These are phyloP conservation scores for Gandaritis pyraliata DNA, from an alignment of 2,888 invertebrate genomes.

Conservation along the genomic window DNA sequence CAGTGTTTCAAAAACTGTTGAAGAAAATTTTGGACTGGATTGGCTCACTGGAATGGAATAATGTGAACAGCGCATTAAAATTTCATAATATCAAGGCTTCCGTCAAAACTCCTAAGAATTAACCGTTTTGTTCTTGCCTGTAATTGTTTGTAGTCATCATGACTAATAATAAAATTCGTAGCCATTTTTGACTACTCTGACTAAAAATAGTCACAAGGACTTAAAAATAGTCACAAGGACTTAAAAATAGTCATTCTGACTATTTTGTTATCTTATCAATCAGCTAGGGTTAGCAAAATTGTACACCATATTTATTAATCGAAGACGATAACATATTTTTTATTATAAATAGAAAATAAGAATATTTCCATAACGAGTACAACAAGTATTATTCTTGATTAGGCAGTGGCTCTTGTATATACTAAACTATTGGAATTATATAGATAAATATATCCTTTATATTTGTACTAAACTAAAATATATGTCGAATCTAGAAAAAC, in stretches of 20 bases:
- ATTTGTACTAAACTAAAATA: slow-evolving; percentile 44
- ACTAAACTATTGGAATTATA: slow-evolving; percentile 25
- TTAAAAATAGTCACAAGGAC: too few species aligned
- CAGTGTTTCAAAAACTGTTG: too few species aligned
- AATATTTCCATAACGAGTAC: slow-evolving; percentile 47
- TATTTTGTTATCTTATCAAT: slow-evolving; percentile 6
- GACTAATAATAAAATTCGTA: too few species aligned
- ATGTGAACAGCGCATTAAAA: too few species aligned
- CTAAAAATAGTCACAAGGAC: too few species aligned
- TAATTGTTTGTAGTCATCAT: too few species aligned
- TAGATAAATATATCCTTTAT: slow-evolving; percentile 34
- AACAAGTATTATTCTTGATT: slow-evolving; percentile 29
- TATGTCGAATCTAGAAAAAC: slow-evolving; percentile 55
- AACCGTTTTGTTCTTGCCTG: too few species aligned
- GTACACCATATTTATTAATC: slow-evolving; percentile 8
- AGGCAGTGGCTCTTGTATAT: slow-evolving; percentile 13
- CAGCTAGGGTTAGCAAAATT: background rate
- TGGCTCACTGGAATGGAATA: too few species aligned
- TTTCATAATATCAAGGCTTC: too few species aligned
- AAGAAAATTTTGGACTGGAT: too few species aligned
- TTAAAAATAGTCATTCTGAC: background rate
- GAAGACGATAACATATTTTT: slow-evolving; percentile 21
- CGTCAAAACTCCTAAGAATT: too few species aligned
- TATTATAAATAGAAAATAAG: slow-evolving; percentile 17
- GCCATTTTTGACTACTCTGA: too few species aligned